Percentiles rank a stretch among this genome's conserved stretches.
Conservation (phyloP, 1,140 invertebrate genomes). For the Musca vetustissima region DNA sequence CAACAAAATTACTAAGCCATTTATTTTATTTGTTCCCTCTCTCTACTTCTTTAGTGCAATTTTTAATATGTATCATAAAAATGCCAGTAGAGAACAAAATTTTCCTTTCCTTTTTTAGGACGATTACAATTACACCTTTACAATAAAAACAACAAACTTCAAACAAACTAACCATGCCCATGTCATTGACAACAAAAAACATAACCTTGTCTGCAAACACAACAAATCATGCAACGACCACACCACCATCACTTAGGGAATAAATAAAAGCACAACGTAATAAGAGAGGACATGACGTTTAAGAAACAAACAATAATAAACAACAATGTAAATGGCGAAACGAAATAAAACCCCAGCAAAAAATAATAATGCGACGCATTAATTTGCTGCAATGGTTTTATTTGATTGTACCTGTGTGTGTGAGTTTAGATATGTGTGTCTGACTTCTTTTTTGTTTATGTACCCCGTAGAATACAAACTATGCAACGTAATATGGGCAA, state of each 20-base stretch:
- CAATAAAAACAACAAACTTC: background rate
- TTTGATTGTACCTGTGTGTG: background rate
- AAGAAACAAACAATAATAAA: too few relatives aligned
- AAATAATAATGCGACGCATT: background rate
- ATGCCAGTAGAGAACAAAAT: too few relatives aligned
- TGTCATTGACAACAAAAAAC: constrained; percentile 10
- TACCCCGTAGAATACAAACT: too few relatives aligned
- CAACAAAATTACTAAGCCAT: too few relatives aligned
- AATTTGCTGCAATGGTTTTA: background rate
- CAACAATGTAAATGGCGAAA: constrained; percentile 1
- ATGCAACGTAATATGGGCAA: background rate
- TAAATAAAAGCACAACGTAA: constrained; percentile 2
- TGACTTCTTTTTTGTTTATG: too few relatives aligned
- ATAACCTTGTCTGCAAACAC: background rate
- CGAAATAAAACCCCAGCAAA: background rate
- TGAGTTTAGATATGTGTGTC: too few relatives aligned
- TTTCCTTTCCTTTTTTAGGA: too few relatives aligned
- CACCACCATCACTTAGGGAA: background rate
- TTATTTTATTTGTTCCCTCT: too few relatives aligned
- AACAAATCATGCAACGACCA: background rate
- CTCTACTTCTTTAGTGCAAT: too few relatives aligned
- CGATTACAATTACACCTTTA: too few relatives aligned
- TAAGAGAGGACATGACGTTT: too few relatives aligned
- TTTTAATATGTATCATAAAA: too few relatives aligned
- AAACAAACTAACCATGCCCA: background rate